Evolutionary conservation across 2,888 invertebrate genomes (phyloP).

Genomic region (Trichacis sp.): DNA sequence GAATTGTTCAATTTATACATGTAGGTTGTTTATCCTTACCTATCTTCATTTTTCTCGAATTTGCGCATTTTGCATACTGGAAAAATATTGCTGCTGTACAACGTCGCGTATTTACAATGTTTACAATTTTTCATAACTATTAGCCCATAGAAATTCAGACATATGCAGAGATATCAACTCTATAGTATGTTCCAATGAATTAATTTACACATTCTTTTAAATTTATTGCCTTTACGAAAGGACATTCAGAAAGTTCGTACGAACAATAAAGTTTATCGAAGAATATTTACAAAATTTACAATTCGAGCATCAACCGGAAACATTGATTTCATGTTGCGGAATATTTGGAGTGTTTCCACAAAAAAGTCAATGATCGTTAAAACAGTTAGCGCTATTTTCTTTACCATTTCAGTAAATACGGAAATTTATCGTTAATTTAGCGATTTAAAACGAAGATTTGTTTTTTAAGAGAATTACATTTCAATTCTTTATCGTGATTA

Average conservation of each 20-base stretch:
- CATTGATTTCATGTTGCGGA: constrained; percentile 2
- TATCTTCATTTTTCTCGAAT: constrained; percentile 7
- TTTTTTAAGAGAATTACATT: too few relatives aligned
- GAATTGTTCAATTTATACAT: too few relatives aligned
- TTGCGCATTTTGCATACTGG: constrained; percentile 30
- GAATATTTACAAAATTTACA: constrained; percentile 40
- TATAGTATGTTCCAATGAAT: background rate
- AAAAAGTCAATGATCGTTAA: too few relatives aligned
- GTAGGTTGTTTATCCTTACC: constrained; percentile 25
- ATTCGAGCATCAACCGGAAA: constrained; percentile 8
- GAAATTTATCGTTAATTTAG: too few relatives aligned
- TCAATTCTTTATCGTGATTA: too few relatives aligned
- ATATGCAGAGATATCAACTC: background rate
- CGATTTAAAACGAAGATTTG: too few relatives aligned
- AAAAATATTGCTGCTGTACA: constrained; percentile 40
- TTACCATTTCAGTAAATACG: too few relatives aligned
- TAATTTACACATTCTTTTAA: background rate
- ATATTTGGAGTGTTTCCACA: constrained; percentile 5
- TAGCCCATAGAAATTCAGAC: background rate
- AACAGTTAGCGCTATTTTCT: too few relatives aligned
- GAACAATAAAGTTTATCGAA: constrained; percentile 22
- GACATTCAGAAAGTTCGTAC: constrained; percentile 14
- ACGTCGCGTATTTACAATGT: constrained; percentile 32
- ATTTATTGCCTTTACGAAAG: background rate
- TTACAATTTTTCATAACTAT: constrained; percentile 24